Evolutionary conservation across 2,113 vertebrate species (phyloP).

Genomic region (Charina bottae): DNA sequence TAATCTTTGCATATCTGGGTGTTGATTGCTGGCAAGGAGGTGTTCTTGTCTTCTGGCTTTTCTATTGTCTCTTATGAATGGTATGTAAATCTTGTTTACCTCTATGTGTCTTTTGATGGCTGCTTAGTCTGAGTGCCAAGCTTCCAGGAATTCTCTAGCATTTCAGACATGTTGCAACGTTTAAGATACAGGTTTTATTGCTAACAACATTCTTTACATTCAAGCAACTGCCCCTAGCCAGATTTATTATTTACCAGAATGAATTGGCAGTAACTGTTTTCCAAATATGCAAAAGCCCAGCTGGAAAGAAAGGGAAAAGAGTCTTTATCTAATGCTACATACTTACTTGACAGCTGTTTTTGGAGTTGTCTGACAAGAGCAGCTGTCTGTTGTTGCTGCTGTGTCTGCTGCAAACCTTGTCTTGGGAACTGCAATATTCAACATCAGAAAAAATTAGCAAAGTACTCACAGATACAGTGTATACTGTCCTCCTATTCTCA

Average conservation of each 20-base stretch:
- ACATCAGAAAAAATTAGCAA: background rate
- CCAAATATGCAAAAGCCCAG: background rate
- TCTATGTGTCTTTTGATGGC: too few relatives aligned
- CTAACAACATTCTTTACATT: background rate
- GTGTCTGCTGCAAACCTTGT: conserved; percentile 76
- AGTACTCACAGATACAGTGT: background rate
- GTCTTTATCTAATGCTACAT: background rate
- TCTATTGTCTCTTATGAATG: too few relatives aligned
- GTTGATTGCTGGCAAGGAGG: too few relatives aligned
- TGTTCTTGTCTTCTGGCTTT: too few relatives aligned
- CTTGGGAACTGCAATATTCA: conserved; percentile 74
- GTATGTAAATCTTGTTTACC: too few relatives aligned
- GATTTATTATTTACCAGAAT: conserved; percentile 5
- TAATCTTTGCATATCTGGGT: too few relatives aligned
- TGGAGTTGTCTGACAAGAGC: conserved; percentile 79
- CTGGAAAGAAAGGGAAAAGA: background rate
- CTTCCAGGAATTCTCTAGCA: too few relatives aligned
- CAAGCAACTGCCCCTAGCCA: background rate
- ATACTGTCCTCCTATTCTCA: background rate
- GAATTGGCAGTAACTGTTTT: background rate
- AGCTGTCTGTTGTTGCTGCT: conserved; percentile 78
- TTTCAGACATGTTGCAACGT: background rate
- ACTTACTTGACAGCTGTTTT: conserved; percentile 79
- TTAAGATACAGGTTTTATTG: background rate
- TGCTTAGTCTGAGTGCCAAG: too few relatives aligned